Evolutionary conservation across 2,113 vertebrate species (phyloP).

Genomic region (Procavia capensis): DNA sequence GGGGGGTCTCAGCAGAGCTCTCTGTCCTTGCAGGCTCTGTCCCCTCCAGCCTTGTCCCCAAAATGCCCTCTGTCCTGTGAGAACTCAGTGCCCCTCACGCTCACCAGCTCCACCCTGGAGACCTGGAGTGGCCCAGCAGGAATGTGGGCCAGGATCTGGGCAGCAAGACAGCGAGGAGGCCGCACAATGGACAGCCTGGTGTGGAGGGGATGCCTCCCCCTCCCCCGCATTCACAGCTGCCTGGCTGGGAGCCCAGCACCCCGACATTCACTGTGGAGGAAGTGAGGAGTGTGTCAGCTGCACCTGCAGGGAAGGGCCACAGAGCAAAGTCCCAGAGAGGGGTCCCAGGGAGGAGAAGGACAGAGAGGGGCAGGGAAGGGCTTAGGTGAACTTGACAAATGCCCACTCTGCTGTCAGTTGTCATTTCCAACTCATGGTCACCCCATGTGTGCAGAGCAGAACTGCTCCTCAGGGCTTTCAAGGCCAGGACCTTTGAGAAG

Average conservation of each 20-base stretch:
- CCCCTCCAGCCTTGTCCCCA: background rate
- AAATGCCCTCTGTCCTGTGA: conserved; percentile 65
- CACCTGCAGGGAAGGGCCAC: background rate
- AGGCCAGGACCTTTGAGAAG: too few relatives aligned
- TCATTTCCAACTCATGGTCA: background rate
- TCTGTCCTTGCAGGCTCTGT: background rate
- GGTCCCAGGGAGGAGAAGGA: background rate
- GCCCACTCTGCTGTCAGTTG: background rate
- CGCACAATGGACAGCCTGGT: conserved; percentile 24
- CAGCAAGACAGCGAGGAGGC: conserved; percentile 45
- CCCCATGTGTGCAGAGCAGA: background rate
- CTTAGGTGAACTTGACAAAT: background rate
- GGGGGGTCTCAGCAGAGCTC: background rate
- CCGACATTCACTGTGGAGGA: background rate
- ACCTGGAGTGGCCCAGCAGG: conserved; percentile 51
- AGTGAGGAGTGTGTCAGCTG: background rate
- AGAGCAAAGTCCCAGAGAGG: background rate
- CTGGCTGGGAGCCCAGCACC: conserved; percentile 10
- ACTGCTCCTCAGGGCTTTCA: background rate
- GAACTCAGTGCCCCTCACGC: conserved; percentile 70
- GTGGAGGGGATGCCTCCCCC: background rate
- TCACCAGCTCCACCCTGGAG: conserved; percentile 75
- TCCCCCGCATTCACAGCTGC: conserved; percentile 6
- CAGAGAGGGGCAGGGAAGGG: background rate
- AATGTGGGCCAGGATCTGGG: conserved; percentile 77